Conservation (phyloP, 2,888 invertebrate species). For the Tetragonula carbonaria region DNA sequence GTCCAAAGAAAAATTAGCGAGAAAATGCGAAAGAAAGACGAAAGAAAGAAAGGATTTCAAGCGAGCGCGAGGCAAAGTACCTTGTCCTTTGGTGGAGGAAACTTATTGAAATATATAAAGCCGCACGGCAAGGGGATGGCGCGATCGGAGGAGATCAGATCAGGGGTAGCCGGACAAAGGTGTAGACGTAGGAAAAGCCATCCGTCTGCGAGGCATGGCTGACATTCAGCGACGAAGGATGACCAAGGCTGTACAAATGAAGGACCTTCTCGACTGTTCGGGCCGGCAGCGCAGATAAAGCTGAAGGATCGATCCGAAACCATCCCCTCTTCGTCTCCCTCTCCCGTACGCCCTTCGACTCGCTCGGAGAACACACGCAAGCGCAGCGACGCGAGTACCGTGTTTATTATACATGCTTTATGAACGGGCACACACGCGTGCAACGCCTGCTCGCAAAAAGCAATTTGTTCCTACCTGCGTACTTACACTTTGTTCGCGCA, state of each 20-base stretch:
- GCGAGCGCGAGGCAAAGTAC: not conserved
- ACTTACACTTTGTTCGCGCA: constrained; percentile 26
- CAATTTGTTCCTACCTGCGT: constrained; percentile 46
- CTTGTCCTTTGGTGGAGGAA: not conserved
- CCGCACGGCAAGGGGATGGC: not conserved
- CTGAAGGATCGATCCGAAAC: constrained; percentile 68
- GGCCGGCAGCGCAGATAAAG: constrained; percentile 62
- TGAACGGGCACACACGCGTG: constrained; percentile 58
- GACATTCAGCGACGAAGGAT: constrained; percentile 53
- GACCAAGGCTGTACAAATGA: constrained; percentile 55
- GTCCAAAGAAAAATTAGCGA: too few species aligned
- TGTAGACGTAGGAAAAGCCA: constrained; percentile 25
- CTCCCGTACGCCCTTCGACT: not conserved
- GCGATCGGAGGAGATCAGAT: not conserved
- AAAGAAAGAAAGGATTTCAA: too few species aligned
- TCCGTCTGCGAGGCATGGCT: constrained; percentile 28
- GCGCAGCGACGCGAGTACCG: constrained; percentile 64
- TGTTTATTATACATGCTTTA: constrained; percentile 77
- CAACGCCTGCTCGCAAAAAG: constrained; percentile 36
- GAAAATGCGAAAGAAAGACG: not conserved
- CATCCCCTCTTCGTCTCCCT: not conserved
- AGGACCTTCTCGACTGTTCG: constrained; percentile 44
- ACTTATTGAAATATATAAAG: not conserved
- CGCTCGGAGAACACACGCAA: constrained; percentile 62
- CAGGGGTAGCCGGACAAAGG: not conserved